phyloP scores from a whole-genome alignment of 2,113 vertebrate genomes.

The Oxyruncus cristatus region DNA sequence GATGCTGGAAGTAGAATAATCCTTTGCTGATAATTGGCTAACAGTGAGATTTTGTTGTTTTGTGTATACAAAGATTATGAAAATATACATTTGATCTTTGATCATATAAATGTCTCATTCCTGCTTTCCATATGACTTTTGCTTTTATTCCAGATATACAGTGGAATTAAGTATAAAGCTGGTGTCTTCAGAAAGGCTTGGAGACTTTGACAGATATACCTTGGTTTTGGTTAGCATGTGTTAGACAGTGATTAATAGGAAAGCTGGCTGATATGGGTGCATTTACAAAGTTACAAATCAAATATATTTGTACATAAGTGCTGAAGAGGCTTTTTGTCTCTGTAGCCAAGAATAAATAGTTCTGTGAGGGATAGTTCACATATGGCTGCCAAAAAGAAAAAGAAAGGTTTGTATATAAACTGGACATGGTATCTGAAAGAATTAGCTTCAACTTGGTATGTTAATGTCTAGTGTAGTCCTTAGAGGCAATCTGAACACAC shows the following conservation, averaged over 20 bases:
- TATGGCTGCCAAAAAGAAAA: not conserved
- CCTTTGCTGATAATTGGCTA: not conserved
- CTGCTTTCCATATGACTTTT: not conserved
- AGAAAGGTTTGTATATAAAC: not conserved
- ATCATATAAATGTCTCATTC: not conserved
- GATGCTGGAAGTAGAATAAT: not conserved
- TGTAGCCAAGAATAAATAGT: not conserved
- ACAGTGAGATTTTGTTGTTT: not conserved
- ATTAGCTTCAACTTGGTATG: not conserved
- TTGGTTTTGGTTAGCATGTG: not conserved
- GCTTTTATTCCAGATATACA: not conserved
- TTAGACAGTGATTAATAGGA: not conserved
- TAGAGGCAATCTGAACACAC: not conserved
- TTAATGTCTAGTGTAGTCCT: not conserved
- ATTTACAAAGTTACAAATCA: not conserved
- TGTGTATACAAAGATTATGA: not conserved
- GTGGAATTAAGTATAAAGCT: not conserved
- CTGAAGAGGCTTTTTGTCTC: not conserved
- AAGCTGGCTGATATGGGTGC: not conserved
- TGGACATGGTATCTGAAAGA: not conserved
- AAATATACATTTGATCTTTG: not conserved
- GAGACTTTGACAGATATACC: not conserved
- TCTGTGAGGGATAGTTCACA: not conserved
- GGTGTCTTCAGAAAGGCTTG: not conserved
- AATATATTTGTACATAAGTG: not conserved